phyloP scores from a whole-genome alignment of 2,113 vertebrate species.

The Hydrolagus affinis region DNA sequence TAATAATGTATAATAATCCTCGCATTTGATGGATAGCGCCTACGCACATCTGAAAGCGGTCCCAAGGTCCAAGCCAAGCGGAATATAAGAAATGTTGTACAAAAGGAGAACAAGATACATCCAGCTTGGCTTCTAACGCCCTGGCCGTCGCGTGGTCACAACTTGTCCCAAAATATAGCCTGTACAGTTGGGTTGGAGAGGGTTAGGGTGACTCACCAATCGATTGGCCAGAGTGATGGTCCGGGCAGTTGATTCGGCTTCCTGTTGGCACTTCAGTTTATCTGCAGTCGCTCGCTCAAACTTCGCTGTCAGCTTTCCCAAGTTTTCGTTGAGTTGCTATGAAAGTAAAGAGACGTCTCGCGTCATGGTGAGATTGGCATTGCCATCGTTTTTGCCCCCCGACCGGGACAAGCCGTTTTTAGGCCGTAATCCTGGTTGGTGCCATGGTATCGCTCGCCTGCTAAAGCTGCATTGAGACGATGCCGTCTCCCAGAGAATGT shows the following conservation, averaged over 20 bases:
- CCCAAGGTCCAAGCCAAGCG: neutral
- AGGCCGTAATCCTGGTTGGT: conserved; percentile 34
- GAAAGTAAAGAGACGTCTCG: conserved; percentile 31
- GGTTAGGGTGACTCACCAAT: conserved; percentile 63
- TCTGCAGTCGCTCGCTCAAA: conserved; percentile 86
- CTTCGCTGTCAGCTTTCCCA: conserved; percentile 74
- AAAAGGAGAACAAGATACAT: too few relatives aligned
- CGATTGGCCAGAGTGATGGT: conserved; percentile 87
- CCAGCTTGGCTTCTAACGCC: too few relatives aligned
- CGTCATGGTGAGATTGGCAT: conserved; percentile 33
- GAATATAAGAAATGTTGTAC: neutral
- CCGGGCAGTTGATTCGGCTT: conserved; percentile 71
- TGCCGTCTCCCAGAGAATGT: too few relatives aligned
- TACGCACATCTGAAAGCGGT: neutral
- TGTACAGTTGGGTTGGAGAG: neutral
- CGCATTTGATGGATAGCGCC: too few relatives aligned
- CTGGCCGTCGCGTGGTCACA: too few relatives aligned
- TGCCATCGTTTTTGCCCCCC: conserved; percentile 35
- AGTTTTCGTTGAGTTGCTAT: conserved; percentile 83
- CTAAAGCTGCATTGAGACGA: neutral
- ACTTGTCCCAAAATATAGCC: conserved; percentile 5
- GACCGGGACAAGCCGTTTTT: conserved; percentile 25
- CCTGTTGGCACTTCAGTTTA: conserved; percentile 83
- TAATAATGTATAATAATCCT: too few relatives aligned
- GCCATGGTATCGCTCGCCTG: too few relatives aligned